Conservation (phyloP, 2,797 vertebrate species). For the Enteromius trimaculatus region DNA sequence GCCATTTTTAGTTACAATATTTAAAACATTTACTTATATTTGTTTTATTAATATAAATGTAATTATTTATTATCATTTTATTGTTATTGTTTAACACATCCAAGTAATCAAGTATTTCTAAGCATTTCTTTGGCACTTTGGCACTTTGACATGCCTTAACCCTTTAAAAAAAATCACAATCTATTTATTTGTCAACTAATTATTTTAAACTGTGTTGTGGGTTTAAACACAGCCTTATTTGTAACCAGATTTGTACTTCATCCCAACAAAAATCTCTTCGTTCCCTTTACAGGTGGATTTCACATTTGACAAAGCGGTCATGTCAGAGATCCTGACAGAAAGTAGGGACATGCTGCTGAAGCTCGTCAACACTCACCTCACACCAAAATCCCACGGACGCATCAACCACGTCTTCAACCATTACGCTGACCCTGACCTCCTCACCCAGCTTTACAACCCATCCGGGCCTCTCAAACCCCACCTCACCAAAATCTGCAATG, state of each 20-base stretch:
- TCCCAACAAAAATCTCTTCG: neutral
- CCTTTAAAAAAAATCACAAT: neutral
- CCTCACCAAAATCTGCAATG: conserved; percentile 85
- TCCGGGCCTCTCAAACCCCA: conserved; percentile 72
- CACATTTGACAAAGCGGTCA: conserved; percentile 86
- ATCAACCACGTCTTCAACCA: conserved; percentile 91
- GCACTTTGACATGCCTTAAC: neutral
- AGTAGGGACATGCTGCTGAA: conserved; percentile 85
- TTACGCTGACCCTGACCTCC: conserved; percentile 83
- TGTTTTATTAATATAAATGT: neutral
- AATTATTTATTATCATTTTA: neutral
- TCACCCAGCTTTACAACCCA: conserved; percentile 84
- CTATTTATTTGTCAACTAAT: neutral
- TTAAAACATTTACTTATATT: neutral
- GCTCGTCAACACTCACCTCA: conserved; percentile 87
- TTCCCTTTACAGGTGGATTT: conserved; percentile 82
- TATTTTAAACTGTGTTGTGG: neutral
- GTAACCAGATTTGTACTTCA: neutral
- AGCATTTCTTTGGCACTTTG: neutral
- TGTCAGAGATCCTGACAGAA: conserved; percentile 77
- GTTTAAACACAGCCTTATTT: neutral
- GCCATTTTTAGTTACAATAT: neutral
- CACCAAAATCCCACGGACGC: conserved; percentile 86
- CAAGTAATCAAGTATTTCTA: neutral
- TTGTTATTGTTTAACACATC: neutral